These are phyloP conservation scores for Pampus argenteus DNA, from an alignment of 2,797 vertebrate genomes.

Conservation along the genomic window DNA sequence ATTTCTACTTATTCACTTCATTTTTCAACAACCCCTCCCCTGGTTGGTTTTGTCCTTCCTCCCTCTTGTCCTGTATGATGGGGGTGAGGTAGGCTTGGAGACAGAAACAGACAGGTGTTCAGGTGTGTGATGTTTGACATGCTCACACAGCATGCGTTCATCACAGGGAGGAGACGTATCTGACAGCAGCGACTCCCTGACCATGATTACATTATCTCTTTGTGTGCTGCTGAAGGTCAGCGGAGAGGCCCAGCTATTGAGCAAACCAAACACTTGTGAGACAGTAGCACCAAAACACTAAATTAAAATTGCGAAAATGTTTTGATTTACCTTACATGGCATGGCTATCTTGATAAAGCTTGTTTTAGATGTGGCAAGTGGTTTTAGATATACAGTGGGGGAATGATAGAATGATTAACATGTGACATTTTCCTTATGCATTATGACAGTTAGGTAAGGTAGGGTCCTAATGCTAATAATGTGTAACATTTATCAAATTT, in stretches of 20 bases:
- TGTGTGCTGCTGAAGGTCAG: constrained; percentile 81
- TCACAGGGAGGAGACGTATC: constrained; percentile 74
- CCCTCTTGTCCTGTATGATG: constrained; percentile 48
- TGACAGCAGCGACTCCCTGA: constrained; percentile 84
- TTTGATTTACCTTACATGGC: background rate
- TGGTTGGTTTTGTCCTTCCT: constrained; percentile 49
- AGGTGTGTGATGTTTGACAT: constrained; percentile 85
- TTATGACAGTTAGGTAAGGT: background rate
- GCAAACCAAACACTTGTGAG: constrained; percentile 40
- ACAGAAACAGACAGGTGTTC: constrained; percentile 81
- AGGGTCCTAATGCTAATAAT: too few species aligned
- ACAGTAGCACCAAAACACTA: constrained; percentile 3
- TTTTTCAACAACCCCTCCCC: constrained; percentile 23
- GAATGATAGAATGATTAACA: background rate
- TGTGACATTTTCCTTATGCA: background rate
- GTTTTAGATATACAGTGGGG: background rate
- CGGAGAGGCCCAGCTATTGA: constrained; percentile 45
- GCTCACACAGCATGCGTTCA: constrained; percentile 81
- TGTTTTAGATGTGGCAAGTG: background rate
- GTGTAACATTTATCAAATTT: background rate
- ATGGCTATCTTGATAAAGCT: background rate
- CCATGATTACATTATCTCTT: constrained; percentile 87
- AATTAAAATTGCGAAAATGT: constrained; percentile 6
- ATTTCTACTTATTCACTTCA: constrained; percentile 13
- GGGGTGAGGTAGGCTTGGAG: constrained; percentile 40